Conservation (phyloP, 1,140 invertebrate genomes). For the Eumeta japonica region DNA sequence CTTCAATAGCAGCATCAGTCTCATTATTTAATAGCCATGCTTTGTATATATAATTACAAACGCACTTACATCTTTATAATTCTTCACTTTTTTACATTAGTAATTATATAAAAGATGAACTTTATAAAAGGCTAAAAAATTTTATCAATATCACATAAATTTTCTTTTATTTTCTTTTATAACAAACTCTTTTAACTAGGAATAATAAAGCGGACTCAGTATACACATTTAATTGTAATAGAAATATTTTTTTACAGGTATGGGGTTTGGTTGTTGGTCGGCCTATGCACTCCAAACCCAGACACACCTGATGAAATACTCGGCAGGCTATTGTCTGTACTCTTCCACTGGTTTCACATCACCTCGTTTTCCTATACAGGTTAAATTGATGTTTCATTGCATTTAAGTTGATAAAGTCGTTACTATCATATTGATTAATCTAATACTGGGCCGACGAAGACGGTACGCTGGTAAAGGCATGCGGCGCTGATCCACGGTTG, state of each 20-base stretch:
- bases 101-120: too few relatives aligned
- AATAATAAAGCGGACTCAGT: too few relatives aligned
- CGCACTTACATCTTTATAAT: too few relatives aligned
- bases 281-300: conserved; percentile 84
- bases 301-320: conserved; percentile 86
- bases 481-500: conserved; percentile 83
- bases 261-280: conserved; percentile 95
- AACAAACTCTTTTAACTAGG: too few relatives aligned
- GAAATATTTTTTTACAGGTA: conserved; percentile 62
- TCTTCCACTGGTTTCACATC: conserved; percentile 99
- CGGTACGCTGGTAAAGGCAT: conserved; percentile 76
- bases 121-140: too few relatives aligned
- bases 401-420: conserved; percentile 79
- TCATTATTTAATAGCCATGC: too few relatives aligned
- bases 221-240: too few relatives aligned
- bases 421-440: conserved; percentile 93
- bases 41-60: too few relatives aligned
- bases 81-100: too few relatives aligned
- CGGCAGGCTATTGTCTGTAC: conserved; percentile 88
- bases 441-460: conserved; percentile 82
- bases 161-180: too few relatives aligned
- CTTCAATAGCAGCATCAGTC: too few relatives aligned
- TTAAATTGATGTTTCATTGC: conserved; percentile 42
- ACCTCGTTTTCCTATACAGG: conserved; percentile 95
- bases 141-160: too few relatives aligned